Evolutionary conservation across 2,113 vertebrate species (phyloP).

Genomic region (Plestiodon gilberti): DNA sequence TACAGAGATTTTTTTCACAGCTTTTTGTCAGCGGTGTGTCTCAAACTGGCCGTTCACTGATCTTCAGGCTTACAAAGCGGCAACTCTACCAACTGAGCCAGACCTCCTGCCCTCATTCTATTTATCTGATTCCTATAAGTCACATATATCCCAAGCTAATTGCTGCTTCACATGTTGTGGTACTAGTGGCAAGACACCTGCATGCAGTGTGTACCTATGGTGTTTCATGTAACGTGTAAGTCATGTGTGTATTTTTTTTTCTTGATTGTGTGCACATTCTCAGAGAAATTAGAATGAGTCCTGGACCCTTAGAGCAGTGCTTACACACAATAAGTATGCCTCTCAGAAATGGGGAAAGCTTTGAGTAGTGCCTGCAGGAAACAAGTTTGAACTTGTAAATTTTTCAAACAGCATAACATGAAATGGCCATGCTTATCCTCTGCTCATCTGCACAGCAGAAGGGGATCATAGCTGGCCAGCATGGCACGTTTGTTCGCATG

Average conservation of each 20-base stretch:
- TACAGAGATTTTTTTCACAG: too few relatives aligned
- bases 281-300: background rate
- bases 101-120: too few relatives aligned
- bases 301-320: background rate
- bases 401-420: background rate
- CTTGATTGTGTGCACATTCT: background rate
- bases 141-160: background rate
- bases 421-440: background rate
- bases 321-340: background rate
- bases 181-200: background rate
- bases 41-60: too few relatives aligned
- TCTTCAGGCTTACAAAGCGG: too few relatives aligned
- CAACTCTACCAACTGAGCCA: too few relatives aligned
- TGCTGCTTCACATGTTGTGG: background rate
- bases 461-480: background rate
- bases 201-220: background rate
- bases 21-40: too few relatives aligned
- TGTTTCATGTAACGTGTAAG: background rate
- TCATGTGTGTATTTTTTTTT: background rate
- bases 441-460: background rate
- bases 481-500: background rate
- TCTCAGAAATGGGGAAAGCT: background rate
- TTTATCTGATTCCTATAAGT: background rate
- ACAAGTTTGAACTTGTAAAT: background rate
- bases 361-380: background rate